These are phyloP conservation scores for Arctocebus calabarensis DNA, from an alignment of 2,797 vertebrate genomes.

Conservation along the genomic window DNA sequence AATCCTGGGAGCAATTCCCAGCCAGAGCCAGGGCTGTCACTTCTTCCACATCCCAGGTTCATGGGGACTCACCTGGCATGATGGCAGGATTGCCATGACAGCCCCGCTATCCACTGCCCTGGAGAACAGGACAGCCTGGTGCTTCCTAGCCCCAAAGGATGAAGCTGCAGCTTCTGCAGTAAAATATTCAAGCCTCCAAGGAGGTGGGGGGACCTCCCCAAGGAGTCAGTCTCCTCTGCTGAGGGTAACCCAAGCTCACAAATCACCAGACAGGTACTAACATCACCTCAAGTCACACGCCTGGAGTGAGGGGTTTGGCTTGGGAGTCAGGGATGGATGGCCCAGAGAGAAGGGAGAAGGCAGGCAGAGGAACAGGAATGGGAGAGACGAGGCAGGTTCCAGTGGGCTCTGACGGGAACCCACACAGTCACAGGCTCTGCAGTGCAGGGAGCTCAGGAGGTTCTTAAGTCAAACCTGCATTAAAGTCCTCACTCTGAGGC, in stretches of 20 bases:
- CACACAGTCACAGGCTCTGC: background rate
- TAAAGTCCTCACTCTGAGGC: background rate
- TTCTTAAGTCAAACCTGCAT: background rate
- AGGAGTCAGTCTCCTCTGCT: background rate
- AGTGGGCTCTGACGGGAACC: fast-evolving
- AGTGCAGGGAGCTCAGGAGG: background rate
- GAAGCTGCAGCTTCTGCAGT: background rate
- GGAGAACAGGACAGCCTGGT: background rate
- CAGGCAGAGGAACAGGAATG: background rate
- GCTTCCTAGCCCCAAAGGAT: background rate
- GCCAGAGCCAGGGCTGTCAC: background rate
- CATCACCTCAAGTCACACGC: background rate
- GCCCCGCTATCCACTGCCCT: background rate
- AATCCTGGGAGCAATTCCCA: background rate
- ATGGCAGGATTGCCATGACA: background rate
- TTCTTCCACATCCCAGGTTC: background rate
- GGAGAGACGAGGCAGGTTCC: background rate
- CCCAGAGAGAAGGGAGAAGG: background rate
- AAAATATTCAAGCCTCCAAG: background rate
- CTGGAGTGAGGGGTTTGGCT: background rate
- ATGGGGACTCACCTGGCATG: background rate
- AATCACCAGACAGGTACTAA: background rate
- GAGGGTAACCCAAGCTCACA: background rate
- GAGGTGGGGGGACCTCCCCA: background rate
- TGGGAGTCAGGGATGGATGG: background rate